phyloP scores from a whole-genome alignment of 2,888 invertebrate species.

The Mystacides longicornis region DNA sequence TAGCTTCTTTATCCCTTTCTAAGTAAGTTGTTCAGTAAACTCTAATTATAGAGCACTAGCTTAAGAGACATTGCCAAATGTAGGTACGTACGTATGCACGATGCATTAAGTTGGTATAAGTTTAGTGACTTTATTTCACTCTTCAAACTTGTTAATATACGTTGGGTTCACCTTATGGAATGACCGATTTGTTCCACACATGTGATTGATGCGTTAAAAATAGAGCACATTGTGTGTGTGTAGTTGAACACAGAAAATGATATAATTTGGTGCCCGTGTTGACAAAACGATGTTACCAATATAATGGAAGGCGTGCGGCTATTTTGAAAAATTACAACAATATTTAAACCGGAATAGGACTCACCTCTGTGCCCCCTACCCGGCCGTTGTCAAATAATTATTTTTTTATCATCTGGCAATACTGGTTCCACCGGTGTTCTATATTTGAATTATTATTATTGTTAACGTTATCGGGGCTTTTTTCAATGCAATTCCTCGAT shows the following conservation, averaged over 20 bases:
- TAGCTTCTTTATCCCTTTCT: no score
- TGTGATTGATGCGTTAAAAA: conserved; percentile 24
- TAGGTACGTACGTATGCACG: no score
- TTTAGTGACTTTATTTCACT: no score
- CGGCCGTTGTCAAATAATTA: conserved; percentile 20
- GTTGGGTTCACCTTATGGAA: background rate
- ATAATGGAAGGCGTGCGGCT: conserved; percentile 24
- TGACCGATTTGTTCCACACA: conserved; percentile 7
- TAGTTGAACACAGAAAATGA: conserved; percentile 11
- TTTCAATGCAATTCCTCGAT: conserved; percentile 1
- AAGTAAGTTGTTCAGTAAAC: no score
- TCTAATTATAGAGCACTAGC: no score
- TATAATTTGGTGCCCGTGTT: conserved; percentile 15
- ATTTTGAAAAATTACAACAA: conserved; percentile 7
- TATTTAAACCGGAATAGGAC: conserved; percentile 16
- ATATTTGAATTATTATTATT: conserved; percentile 21
- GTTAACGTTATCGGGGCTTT: conserved; percentile 21
- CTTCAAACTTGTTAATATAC: no score
- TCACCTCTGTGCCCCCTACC: conserved; percentile 14
- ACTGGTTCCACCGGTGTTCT: conserved; percentile 19
- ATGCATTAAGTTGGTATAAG: no score
- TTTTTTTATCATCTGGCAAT: conserved; percentile 19
- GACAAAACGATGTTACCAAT: conserved; percentile 26
- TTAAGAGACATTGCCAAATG: no score
- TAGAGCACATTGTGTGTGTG: conserved; percentile 14